Base-by-base conservation (phyloP, 2,113 vertebrate species). In the Sinocyclocheilus maitianheensis region DNA sequence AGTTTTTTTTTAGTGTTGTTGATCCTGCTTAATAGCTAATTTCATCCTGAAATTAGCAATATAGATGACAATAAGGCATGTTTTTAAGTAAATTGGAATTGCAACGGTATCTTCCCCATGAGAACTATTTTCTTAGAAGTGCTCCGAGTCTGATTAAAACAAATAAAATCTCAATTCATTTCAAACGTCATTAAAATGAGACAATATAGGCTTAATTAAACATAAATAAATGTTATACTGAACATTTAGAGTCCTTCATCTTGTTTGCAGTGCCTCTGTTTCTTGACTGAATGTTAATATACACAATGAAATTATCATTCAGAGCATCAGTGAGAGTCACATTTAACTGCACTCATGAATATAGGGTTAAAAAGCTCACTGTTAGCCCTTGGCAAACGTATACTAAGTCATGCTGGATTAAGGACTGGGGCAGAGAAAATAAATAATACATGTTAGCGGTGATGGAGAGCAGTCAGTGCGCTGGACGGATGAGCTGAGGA, bases 371-470 rank as follows among this genome's bases (percentile, higher is more conserved):
- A 65, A 2, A 12, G 20, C 55, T 40, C 37, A 1, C 16, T 86
- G 78, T 82, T 51, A 81, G 67, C 65, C 60, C 26, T 26, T 65
- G 78, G 78, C 58, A 81, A 65, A 65, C 8, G 24, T 46, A 63
- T 43, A 77, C 4, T 71, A 90, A 88, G 84, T 90, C 90, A 90
- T 81, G 89, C 78, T 86, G 87, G 89, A 90, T 87, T 86, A 84
- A 43, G 63, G 40, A 81, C 48, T 6, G 75, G 75, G 71, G 78
- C 18, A 67, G 81, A 81, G 85, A 20, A 14, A 76, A 79, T 77
- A 87, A 87, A 90, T 79, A 87, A 82, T 88, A 78, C 14, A 77
- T 71, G 65, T 16, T 63, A 20, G 8, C 51, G 30, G 60, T 40
- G 84, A 30, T 11, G 37, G 34, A 80, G 55, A 30, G 74, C 40